Base-by-base conservation (phyloP, 2,888 invertebrate genomes). In the Helleia helle region DNA sequence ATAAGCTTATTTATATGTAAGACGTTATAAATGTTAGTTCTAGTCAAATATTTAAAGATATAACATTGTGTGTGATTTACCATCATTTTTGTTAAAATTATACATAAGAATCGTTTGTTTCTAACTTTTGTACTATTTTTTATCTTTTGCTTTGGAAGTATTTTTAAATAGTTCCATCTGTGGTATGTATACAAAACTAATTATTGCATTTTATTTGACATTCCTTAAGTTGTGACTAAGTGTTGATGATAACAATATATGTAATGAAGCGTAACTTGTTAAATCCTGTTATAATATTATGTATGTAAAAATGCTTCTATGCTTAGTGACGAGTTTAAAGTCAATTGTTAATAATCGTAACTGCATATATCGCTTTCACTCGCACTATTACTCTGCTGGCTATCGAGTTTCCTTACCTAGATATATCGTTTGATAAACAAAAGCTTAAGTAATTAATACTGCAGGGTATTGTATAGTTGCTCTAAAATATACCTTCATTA, bases 11-110 rank as follows among this genome's bases (percentile, higher is more conserved):
- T 22, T 22, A 18, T 3, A 22, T 34, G 34, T 34, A 7, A 31
- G 18, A 22, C 22, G 34, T 34, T 34, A 22, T 34, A 34, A 34
- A 34, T 12, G 34, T 34, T 34, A 34, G 34, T 22, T 34, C 34
- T 34, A 34, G 34, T 34, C 34, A 34, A 22, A 31, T 31, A 34
- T 34, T n/a, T 34, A 9, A 22, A 18, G 11, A 18, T 34, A 34
- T 34, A 18, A 30, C 31, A 31, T 22, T 22, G 22, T 34, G 34
- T 34, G 34, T 34, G 22, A 34, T 34, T 22, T 34, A 34, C 34
- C 22, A 22, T 22, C 18, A 5, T n/a, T 31, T 31, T 38, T 26
- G 14, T 37, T 26, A 6, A 22, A 37, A 17, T 17, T 34, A 29
- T 29, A 29, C 28, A n/a, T 7, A 8, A 9, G 5, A 18, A 11